Conservation (phyloP, 2,888 invertebrate species). For the Parnassius mnemosyne region DNA sequence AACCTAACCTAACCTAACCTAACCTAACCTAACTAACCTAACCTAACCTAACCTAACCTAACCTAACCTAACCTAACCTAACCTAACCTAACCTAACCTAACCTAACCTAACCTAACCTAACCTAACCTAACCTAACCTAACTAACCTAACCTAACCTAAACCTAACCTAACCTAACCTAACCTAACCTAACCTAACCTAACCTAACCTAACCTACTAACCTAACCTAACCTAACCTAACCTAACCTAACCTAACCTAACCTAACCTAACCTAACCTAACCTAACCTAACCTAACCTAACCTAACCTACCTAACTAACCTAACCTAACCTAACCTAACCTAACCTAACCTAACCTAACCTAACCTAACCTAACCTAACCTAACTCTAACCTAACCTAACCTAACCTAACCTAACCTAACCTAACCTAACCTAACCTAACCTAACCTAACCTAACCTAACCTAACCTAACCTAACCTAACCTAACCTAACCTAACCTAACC, state of each 20-base stretch:
- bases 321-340: slow-evolving; percentile 39
- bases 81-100: slow-evolving; percentile 30
- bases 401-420: slow-evolving; percentile 30
- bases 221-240: slow-evolving; percentile 29
- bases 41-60: background rate
- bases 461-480: slow-evolving; percentile 36
- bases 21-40: background rate
- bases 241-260: slow-evolving; percentile 31
- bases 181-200: slow-evolving; percentile 31
- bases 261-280: slow-evolving; percentile 31
- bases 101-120: slow-evolving; percentile 26
- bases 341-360: slow-evolving; percentile 29
- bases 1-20: slow-evolving; percentile 1
- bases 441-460: slow-evolving; percentile 32
- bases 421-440: slow-evolving; percentile 28
- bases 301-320: too few species aligned
- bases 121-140: slow-evolving; percentile 25
- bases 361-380: slow-evolving; percentile 14
- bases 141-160: background rate
- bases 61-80: slow-evolving; percentile 29
- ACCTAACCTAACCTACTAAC: slow-evolving; percentile 18
- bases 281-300: slow-evolving; percentile 29
- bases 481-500: slow-evolving; percentile 31
- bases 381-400: too few species aligned
- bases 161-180: slow-evolving; percentile 28